These are phyloP conservation scores for Bothrops jararaca DNA, from an alignment of 2,113 vertebrate genomes.

Conservation along the genomic window DNA sequence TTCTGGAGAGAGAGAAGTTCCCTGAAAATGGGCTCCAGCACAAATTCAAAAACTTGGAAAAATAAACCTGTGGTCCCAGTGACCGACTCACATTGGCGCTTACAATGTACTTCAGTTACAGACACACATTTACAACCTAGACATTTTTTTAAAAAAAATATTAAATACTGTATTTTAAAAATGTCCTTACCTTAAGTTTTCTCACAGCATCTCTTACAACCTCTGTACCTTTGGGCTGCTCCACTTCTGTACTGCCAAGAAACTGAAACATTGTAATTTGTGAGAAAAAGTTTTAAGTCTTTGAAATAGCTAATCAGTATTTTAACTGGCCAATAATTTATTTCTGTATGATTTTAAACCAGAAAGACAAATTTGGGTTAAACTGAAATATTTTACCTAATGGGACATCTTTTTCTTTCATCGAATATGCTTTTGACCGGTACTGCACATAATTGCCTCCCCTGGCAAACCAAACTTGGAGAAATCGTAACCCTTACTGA, in stretches of 20 bases:
- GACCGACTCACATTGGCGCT: neutral
- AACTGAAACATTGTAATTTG: constrained; percentile 74
- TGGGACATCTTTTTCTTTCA: constrained; percentile 11
- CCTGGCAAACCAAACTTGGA: neutral
- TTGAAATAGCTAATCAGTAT: neutral
- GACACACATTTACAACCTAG: neutral
- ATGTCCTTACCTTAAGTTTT: constrained; percentile 90
- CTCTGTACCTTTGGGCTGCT: constrained; percentile 96
- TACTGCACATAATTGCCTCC: neutral
- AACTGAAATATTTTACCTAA: neutral
- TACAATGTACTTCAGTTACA: neutral
- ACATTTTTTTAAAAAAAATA: neutral
- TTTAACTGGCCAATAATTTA: neutral
- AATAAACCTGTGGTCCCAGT: neutral
- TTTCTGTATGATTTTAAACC: neutral
- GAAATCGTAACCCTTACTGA: neutral
- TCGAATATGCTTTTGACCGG: neutral
- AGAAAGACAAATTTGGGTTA: neutral
- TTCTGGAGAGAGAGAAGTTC: neutral
- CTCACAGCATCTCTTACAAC: constrained; percentile 94
- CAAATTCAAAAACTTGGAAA: neutral
- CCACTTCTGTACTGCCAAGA: constrained; percentile 95
- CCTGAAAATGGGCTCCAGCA: neutral
- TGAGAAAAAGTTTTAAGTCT: constrained; percentile 45
- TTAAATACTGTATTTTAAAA: constrained; percentile 6